Evolutionary conservation across 2,797 vertebrate species (phyloP), one percentile per base, ranked within the genome.

Genomic region (Periparus ater): DNA sequence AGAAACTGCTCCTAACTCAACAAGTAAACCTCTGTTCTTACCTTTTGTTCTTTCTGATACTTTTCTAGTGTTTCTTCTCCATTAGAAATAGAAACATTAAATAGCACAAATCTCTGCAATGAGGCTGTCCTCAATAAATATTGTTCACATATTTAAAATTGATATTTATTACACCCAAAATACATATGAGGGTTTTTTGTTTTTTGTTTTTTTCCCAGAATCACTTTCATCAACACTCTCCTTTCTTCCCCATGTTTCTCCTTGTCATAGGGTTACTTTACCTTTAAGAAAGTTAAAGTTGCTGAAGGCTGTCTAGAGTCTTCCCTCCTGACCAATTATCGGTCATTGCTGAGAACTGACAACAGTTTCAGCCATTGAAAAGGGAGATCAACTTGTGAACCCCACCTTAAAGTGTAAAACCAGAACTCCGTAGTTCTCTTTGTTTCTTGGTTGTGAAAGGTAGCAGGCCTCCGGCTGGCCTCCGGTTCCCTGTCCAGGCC

Each of bases 101-200:
- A 70, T 60, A 38, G 5, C 26, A 85, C 26, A 80, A 67, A 71
- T 74, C 17, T n/a, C 36, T 88, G 57, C 57, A 83, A 16, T 14
- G 22, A 73, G 8, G 15, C 8, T 23, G 7, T 38, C 26, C 15
- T 26, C 9, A 70, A 27, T 45, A 85, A 53, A 53, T 5, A 30
- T 13, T 55, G 29, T 47, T 83, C 47, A 36, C 7, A 8, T 72
- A 58, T 75, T 86, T 91, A 17, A 85, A 90, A 71, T 3, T 44
- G 0, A 12, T 61, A 67, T 55, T 83, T 85, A 47, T 74, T 68
- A 34, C n/a, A 25, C 3, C 10, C 6, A 62, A 92, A 91, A 51
- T 32, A 61, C 4, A 32, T 55, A 60, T 48, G 19, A 80, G 7
- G 4, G 1, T 0, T 7, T n/a, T n/a, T n/a, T n/a, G n/a, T n/a